Evolutionary conservation across 1,140 invertebrate genomes (phyloP).

Genomic region (Hyles vespertilio): DNA sequence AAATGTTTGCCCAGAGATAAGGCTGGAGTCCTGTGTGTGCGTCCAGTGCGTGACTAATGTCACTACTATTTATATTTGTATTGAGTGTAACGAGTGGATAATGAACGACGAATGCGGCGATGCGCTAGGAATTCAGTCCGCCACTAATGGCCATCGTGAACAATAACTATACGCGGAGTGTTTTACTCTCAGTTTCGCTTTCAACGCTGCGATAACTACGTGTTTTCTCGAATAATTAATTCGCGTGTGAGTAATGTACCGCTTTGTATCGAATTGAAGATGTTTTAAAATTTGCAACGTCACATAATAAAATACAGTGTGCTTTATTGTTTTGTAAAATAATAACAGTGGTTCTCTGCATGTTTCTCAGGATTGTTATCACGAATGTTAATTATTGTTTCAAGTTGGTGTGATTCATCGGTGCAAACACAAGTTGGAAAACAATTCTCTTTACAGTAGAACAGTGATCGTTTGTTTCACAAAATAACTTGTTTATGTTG

Average conservation of each 20-base stretch:
- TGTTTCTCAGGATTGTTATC: conserved; percentile 4
- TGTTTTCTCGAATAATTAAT: conserved; percentile 16
- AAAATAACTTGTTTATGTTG: conserved; percentile 5
- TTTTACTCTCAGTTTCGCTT: conserved; percentile 41
- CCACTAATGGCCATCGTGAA: conserved; percentile 35
- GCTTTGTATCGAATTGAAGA: conserved; percentile 1
- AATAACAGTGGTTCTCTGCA: no score
- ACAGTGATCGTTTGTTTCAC: not conserved
- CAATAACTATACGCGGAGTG: conserved; percentile 25
- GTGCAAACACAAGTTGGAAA: conserved; percentile 1
- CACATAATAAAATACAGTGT: conserved; percentile 2
- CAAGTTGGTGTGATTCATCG: not conserved
- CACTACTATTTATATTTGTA: conserved; percentile 42
- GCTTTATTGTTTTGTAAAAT: not conserved
- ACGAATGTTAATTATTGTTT: not conserved
- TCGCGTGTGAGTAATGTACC: conserved; percentile 14
- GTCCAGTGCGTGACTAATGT: conserved; percentile 39
- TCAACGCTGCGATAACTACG: conserved; percentile 20
- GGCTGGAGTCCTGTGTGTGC: conserved; percentile 16
- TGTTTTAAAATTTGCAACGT: not conserved
- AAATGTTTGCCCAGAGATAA: conserved; percentile 35
- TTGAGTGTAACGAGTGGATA: conserved; percentile 40
- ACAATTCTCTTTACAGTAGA: not conserved
- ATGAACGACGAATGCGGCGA: conserved; percentile 43
- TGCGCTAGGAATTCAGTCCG: conserved; percentile 41